Conservation (phyloP, 2,888 invertebrate species). For the Bugulina stolonifera region DNA sequence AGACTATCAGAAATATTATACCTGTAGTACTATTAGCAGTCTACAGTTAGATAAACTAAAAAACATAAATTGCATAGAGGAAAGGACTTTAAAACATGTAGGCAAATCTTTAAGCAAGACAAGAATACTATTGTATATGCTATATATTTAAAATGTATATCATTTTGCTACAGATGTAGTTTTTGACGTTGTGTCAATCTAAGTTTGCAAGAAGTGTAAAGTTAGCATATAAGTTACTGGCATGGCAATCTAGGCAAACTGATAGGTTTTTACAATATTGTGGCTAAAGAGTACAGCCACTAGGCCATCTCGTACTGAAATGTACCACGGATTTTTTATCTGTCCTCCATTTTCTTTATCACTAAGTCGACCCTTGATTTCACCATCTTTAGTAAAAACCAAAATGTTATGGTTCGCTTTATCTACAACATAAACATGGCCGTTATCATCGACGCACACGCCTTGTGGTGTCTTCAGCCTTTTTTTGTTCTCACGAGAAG, state of each 20-base stretch:
- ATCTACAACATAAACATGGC: slow-evolving; percentile 15
- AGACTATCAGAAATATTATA: too few species aligned
- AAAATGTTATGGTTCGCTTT: neutral
- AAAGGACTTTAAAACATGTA: too few species aligned
- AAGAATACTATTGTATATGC: too few species aligned
- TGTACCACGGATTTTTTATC: neutral
- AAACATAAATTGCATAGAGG: too few species aligned
- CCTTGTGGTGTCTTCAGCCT: neutral
- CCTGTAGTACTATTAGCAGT: too few species aligned
- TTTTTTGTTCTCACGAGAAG: neutral
- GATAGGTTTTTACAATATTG: neutral
- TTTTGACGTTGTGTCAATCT: too few species aligned
- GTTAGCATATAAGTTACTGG: too few species aligned
- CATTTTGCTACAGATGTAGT: too few species aligned
- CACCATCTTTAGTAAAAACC: slow-evolving; percentile 1
- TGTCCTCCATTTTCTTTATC: neutral
- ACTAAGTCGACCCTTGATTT: neutral
- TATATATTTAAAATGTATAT: too few species aligned
- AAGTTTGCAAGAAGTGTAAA: too few species aligned
- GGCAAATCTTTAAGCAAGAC: too few species aligned
- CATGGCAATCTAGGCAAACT: neutral
- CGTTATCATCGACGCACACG: neutral
- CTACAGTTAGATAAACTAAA: too few species aligned
- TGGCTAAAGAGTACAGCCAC: slow-evolving; percentile 19
- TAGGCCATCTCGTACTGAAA: neutral